Evolutionary conservation across 2,113 vertebrate genomes (phyloP).

Genomic region (Dendrocopos noguchii): DNA sequence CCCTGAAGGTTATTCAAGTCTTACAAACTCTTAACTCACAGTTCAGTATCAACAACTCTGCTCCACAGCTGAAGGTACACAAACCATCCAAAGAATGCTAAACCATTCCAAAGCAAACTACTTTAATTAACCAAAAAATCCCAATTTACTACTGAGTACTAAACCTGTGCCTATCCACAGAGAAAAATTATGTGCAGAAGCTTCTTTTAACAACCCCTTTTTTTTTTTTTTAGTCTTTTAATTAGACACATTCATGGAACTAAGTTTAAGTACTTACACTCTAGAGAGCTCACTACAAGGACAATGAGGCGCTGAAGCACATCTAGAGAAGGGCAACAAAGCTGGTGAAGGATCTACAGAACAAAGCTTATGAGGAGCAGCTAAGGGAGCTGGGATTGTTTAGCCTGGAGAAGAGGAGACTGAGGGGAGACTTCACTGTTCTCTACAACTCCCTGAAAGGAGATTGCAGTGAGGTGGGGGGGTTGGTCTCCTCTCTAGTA

Average conservation of each 20-base stretch:
- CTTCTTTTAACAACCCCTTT: background rate
- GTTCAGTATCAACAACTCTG: background rate
- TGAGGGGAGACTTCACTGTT: too few species aligned
- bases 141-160: rapidly evolving
- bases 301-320: too few species aligned
- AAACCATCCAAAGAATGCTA: background rate
- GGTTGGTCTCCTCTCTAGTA: too few species aligned
- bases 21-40: background rate
- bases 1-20: background rate
- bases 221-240: background rate
- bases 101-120: background rate
- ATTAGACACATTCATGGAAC: background rate
- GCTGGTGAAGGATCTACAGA: too few species aligned
- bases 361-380: too few species aligned
- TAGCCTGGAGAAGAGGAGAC: too few species aligned
- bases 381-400: too few species aligned
- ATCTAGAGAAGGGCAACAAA: too few species aligned
- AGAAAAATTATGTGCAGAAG: background rate
- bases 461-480: too few species aligned
- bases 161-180: background rate
- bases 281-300: background rate
- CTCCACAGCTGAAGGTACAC: background rate
- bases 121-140: background rate
- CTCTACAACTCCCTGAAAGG: too few species aligned
- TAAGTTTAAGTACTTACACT: background rate